phyloP scores from a whole-genome alignment of 1,140 invertebrate genomes.

The Venturia canescens region DNA sequence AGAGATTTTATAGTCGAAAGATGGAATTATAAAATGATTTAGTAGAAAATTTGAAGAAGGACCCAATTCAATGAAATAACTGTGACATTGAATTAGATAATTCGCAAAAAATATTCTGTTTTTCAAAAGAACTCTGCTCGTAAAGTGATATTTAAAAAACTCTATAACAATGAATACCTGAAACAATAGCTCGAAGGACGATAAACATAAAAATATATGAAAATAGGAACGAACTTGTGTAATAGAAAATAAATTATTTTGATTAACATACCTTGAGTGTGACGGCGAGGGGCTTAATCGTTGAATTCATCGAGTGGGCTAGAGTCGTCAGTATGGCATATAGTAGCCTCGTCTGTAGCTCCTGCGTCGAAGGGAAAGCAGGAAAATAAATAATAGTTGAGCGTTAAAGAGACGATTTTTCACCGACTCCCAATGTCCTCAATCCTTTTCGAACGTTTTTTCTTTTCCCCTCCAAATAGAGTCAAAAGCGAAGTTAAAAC shows the following conservation, averaged over 20 bases:
- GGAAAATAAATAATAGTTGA: conserved; percentile 44
- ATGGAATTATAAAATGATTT: too few species aligned
- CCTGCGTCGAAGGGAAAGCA: conserved; percentile 57
- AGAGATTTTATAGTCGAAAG: too few species aligned
- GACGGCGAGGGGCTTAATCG: conserved; percentile 54
- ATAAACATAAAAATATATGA: conserved; percentile 12
- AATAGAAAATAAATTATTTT: conserved; percentile 6
- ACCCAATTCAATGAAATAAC: neutral
- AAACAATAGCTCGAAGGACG: conserved; percentile 6
- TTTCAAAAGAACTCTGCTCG: neutral
- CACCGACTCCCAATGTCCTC: conserved; percentile 22
- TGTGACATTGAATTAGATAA: neutral
- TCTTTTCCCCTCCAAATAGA: conserved; percentile 45
- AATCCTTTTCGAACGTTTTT: conserved; percentile 44
- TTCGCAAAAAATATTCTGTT: neutral
- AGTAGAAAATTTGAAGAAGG: too few species aligned
- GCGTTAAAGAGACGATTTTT: conserved; percentile 33
- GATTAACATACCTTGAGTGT: conserved; percentile 70
- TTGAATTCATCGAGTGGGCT: conserved; percentile 57
- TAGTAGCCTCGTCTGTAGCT: conserved; percentile 75
- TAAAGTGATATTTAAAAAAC: neutral
- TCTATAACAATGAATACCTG: neutral
- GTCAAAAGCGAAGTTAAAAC: conserved; percentile 17
- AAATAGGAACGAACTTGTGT: conserved; percentile 15
- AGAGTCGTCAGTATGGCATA: conserved; percentile 76